These are phyloP conservation scores for Sebastes fasciatus DNA, from an alignment of 2,113 vertebrate genomes.

Conservation along the genomic window DNA sequence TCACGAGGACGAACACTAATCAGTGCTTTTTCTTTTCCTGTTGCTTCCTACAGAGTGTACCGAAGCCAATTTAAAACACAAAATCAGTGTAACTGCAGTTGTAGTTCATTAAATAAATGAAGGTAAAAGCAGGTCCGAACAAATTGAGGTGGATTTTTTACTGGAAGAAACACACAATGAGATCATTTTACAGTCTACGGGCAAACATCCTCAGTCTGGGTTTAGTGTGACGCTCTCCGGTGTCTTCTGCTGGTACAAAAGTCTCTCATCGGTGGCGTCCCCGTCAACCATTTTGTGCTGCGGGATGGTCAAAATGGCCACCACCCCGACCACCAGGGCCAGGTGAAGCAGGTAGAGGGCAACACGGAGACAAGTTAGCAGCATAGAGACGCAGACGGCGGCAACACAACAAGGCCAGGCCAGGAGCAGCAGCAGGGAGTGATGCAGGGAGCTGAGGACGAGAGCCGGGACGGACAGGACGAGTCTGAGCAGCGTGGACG, in stretches of 20 bases:
- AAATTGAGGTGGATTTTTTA: conserved; percentile 35
- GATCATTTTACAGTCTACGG: not conserved
- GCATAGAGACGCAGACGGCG: conserved; percentile 39
- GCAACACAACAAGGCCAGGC: conserved; percentile 62
- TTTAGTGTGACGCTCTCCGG: not conserved
- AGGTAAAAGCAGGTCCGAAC: conserved; percentile 40
- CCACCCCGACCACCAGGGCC: conserved; percentile 48
- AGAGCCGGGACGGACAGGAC: conserved; percentile 65
- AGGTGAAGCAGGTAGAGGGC: conserved; percentile 74
- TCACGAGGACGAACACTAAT: conserved; percentile 60
- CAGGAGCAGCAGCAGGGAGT: conserved; percentile 68
- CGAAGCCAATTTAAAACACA: conserved; percentile 70
- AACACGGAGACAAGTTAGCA: conserved; percentile 53
- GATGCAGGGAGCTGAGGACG: conserved; percentile 49
- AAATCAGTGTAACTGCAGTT: conserved; percentile 20
- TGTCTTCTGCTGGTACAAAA: not conserved
- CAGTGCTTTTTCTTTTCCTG: conserved; percentile 37
- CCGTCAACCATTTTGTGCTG: conserved; percentile 34
- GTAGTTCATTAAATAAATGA: conserved; percentile 67
- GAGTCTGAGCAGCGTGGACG: conserved; percentile 61
- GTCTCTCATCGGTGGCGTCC: not conserved
- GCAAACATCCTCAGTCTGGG: conserved; percentile 1
- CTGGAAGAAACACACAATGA: conserved; percentile 11
- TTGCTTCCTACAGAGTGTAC: conserved; percentile 35
- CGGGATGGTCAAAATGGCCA: conserved; percentile 51